phyloP scores from a whole-genome alignment of 2,113 vertebrate species.

The Vulpes vulpes region DNA sequence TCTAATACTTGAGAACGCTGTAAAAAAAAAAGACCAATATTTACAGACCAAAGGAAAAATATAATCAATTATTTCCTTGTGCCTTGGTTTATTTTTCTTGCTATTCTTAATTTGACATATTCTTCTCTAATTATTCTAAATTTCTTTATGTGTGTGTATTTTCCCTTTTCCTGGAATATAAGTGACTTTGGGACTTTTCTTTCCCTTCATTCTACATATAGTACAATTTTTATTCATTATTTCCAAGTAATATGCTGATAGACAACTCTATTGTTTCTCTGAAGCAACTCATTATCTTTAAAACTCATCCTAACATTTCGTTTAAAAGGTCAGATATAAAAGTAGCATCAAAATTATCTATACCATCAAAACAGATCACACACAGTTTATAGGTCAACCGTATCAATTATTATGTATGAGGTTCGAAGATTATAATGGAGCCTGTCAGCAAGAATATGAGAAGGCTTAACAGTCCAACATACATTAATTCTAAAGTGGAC shows the following conservation, averaged over 20 bases:
- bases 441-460: neutral
- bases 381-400: neutral
- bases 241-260: neutral
- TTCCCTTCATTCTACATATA: neutral
- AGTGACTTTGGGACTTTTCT: neutral
- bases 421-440: neutral
- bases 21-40: neutral
- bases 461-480: neutral
- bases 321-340: slow-evolving; percentile 66
- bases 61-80: neutral
- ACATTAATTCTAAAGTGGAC: slow-evolving; percentile 41
- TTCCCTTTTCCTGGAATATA: neutral
- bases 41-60: neutral
- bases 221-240: neutral
- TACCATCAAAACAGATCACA: slow-evolving; percentile 44
- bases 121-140: neutral
- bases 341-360: neutral
- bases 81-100: neutral
- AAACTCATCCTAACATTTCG: neutral
- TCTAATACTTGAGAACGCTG: neutral
- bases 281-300: slow-evolving; percentile 27
- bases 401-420: slow-evolving; percentile 51
- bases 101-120: neutral
- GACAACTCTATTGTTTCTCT: neutral
- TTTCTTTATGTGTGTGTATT: neutral